Evolutionary conservation across 2,888 invertebrate genomes (phyloP).

Genomic region (Heliconius cydno): DNA sequence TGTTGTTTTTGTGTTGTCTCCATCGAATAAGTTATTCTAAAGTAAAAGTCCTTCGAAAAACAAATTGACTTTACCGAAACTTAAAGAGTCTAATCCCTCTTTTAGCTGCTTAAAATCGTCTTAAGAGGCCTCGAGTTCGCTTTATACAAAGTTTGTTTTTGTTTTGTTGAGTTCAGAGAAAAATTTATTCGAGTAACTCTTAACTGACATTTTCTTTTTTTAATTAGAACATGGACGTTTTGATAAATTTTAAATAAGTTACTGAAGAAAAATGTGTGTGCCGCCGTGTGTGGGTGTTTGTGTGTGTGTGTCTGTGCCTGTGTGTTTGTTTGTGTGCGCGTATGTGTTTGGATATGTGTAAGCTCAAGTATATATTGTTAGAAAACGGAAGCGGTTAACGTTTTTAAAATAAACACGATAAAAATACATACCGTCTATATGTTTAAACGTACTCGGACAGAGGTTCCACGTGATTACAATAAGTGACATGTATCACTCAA

Average conservation of each 20-base stretch:
- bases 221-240: not conserved
- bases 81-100: constrained; percentile 41
- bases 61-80: constrained; percentile 37
- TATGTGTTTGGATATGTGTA: too few species aligned
- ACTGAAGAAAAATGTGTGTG: not conserved
- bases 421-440: too few species aligned
- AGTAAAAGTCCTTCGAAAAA: constrained; percentile 7
- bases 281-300: too few species aligned
- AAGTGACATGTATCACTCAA: too few species aligned
- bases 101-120: constrained; percentile 33
- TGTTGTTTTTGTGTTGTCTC: not conserved
- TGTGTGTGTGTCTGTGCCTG: too few species aligned
- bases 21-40: not conserved
- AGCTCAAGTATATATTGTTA: too few species aligned
- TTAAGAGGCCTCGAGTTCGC: constrained; percentile 27
- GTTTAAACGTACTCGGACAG: too few species aligned
- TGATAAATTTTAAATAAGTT: not conserved
- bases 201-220: not conserved
- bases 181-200: constrained; percentile 7
- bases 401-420: too few species aligned
- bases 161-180: constrained; percentile 26
- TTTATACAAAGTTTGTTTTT: constrained; percentile 31
- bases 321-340: too few species aligned
- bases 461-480: too few species aligned
- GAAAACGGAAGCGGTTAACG: too few species aligned